Conservation (phyloP, 2,888 invertebrate species). For the Flexamia atlantica region DNA sequence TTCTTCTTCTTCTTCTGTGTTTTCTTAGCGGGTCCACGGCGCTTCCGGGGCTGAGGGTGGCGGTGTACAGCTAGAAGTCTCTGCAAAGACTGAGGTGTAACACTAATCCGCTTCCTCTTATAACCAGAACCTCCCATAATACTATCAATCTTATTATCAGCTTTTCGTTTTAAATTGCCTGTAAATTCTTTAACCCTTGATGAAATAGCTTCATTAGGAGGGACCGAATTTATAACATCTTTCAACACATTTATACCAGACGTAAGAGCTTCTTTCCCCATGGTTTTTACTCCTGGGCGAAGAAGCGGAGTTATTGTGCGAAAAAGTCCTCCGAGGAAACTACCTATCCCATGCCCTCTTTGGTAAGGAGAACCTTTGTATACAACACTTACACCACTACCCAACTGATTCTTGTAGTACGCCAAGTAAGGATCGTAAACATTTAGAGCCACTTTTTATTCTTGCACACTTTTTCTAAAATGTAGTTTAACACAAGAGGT, state of each 20-base stretch:
- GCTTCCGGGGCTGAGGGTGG: too few species aligned
- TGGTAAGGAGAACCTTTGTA: constrained; percentile 62
- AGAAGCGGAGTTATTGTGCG: constrained; percentile 59
- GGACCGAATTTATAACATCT: too few species aligned
- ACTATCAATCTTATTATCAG: constrained; percentile 35
- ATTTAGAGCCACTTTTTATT: neutral
- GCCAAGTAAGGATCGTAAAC: neutral
- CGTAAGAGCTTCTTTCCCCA: too few species aligned
- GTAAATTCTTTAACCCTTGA: constrained; percentile 41
- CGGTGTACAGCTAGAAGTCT: constrained; percentile 25
- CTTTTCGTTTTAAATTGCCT: constrained; percentile 7
- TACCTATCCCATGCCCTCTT: constrained; percentile 65
- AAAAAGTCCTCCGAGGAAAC: constrained; percentile 65
- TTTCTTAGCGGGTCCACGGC: too few species aligned
- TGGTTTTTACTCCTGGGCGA: too few species aligned
- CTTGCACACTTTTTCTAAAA: constrained; percentile 25
- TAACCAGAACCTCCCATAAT: constrained; percentile 44
- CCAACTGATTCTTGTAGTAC: constrained; percentile 34
- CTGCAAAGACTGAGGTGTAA: constrained; percentile 41
- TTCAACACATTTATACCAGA: too few species aligned
- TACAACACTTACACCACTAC: constrained; percentile 54
- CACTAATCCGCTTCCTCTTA: constrained; percentile 24
- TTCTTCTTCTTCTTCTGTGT: too few species aligned
- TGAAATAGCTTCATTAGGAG: neutral
- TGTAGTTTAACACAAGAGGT: constrained; percentile 64